These are phyloP conservation scores for Eutolmus rufibarbis DNA, from an alignment of 2,888 invertebrate genomes.

Conservation along the genomic window DNA sequence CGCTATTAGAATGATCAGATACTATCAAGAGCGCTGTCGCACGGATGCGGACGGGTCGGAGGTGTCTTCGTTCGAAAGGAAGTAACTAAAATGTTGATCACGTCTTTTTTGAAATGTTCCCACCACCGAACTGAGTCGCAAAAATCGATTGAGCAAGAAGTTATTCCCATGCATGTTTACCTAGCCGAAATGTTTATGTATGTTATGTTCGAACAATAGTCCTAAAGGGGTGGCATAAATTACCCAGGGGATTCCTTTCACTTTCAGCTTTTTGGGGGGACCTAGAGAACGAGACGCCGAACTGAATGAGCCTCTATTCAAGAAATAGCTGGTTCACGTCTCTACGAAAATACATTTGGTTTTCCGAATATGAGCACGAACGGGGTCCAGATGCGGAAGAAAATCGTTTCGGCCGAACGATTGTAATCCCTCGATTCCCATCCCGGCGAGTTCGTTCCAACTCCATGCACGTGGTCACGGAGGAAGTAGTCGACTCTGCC, in stretches of 20 bases:
- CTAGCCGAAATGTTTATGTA: not conserved
- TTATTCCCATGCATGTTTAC: slow-evolving; percentile 1
- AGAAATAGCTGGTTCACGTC: not conserved
- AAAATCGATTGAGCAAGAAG: slow-evolving; percentile 10
- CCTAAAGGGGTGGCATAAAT: slow-evolving; percentile 9
- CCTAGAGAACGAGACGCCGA: not conserved
- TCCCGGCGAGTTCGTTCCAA: not conserved
- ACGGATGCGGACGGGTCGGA: not conserved
- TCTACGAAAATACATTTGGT: not conserved
- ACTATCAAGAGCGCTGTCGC: not conserved
- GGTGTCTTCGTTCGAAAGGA: not conserved
- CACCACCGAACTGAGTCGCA: not conserved
- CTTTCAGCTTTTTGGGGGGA: not conserved
- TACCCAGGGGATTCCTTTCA: not conserved
- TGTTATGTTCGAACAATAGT: not conserved
- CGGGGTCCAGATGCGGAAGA: not conserved
- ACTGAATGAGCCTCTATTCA: not conserved
- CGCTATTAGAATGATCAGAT: slow-evolving; percentile 13
- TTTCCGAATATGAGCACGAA: not conserved
- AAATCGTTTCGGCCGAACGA: not conserved
- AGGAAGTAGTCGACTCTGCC: not conserved
- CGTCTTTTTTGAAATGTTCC: not conserved
- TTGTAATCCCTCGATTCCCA: not conserved
- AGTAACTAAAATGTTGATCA: not conserved
- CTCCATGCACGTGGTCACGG: not conserved